Evolutionary conservation across 2,113 vertebrate genomes (phyloP).

Genomic region (Pelecanoides urinatrix): DNA sequence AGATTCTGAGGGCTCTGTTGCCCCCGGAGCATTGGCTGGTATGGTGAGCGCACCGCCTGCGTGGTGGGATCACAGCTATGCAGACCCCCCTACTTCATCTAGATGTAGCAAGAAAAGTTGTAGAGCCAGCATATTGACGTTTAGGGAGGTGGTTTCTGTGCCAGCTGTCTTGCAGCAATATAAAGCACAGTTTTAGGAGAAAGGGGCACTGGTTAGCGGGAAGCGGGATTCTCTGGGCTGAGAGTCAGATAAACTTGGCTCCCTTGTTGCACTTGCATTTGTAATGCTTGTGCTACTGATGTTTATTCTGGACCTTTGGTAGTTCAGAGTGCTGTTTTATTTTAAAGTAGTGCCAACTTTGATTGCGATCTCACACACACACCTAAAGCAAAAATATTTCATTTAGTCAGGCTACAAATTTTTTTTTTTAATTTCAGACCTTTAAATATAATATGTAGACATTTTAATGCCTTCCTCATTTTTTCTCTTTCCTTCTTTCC

Average conservation of each 20-base stretch:
- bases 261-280: neutral
- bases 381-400: neutral
- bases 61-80: neutral
- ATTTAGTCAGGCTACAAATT: neutral
- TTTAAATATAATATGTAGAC: neutral
- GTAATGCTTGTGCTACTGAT: neutral
- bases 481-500: neutral
- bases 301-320: neutral
- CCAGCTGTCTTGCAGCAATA: neutral
- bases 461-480: neutral
- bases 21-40: neutral
- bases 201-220: neutral
- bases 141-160: neutral
- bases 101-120: neutral
- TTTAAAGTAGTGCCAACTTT: neutral
- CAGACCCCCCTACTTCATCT: too few relatives aligned
- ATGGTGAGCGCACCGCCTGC: accelerated
- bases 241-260: constrained; percentile 1
- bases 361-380: neutral
- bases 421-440: neutral
- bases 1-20: neutral
- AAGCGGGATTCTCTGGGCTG: neutral
- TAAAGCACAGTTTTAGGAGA: neutral
- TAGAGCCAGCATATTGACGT: neutral
- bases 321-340: neutral